These are phyloP conservation scores for Pitta sordida DNA, from an alignment of 2,113 vertebrate species.

Conservation along the genomic window DNA sequence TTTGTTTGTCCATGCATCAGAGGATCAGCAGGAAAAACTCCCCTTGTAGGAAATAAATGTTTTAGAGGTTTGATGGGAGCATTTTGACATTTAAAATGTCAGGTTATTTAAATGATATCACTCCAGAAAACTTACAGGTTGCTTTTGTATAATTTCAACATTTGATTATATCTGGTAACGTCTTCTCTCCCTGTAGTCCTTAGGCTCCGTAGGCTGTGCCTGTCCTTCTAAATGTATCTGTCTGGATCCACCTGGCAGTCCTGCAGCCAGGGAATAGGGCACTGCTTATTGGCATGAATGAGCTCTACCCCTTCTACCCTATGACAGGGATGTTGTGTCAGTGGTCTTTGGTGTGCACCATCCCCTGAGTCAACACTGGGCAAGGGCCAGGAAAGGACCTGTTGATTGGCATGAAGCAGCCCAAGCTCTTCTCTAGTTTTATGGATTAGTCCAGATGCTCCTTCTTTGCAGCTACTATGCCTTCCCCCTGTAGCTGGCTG, in stretches of 20 bases:
- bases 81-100: neutral
- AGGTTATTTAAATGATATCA: neutral
- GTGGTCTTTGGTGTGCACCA: neutral
- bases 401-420: neutral
- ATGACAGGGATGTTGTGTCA: neutral
- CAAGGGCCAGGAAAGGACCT: neutral
- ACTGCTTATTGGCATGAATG: rapidly evolving
- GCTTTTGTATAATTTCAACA: neutral
- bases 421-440: neutral
- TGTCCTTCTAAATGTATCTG: neutral
- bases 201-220: neutral
- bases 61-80: neutral
- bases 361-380: neutral
- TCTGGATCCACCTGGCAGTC: neutral
- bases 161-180: neutral
- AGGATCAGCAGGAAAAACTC: neutral
- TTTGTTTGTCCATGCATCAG: neutral
- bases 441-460: neutral
- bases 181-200: neutral
- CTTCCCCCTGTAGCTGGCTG: neutral
- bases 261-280: neutral
- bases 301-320: neutral
- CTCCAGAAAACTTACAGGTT: neutral
- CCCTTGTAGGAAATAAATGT: neutral
- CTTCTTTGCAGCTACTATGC: neutral